phyloP scores from a whole-genome alignment of 1,140 invertebrate species.

The Rhyacophila brunnea region DNA sequence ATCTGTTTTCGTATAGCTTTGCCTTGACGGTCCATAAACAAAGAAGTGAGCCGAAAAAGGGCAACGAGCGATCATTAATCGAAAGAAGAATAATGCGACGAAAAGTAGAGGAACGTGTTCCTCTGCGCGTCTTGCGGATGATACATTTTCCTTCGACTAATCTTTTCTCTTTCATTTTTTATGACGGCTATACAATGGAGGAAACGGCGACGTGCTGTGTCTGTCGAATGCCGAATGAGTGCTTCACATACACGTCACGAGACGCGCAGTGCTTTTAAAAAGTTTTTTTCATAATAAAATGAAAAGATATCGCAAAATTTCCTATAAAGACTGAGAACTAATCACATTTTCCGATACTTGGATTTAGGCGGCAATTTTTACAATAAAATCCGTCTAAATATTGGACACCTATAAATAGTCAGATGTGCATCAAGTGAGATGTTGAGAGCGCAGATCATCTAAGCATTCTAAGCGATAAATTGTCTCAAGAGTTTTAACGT shows the following conservation, averaged over 20 bases:
- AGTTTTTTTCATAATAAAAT: no score
- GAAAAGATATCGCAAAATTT: no score
- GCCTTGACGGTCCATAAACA: conserved; percentile 4
- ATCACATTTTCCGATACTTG: no score
- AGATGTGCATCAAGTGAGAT: no score
- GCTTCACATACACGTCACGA: neutral
- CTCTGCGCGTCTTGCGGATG: conserved; percentile 20
- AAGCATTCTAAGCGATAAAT: no score
- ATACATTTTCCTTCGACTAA: conserved; percentile 24
- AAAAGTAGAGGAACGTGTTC: conserved; percentile 19
- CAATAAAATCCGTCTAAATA: no score
- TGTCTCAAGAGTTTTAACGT: no score
- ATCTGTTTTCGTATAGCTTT: neutral
- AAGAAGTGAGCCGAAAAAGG: conserved; percentile 4
- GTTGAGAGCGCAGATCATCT: no score
- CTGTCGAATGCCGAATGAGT: neutral
- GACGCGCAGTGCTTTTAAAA: no score
- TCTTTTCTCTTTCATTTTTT: conserved; percentile 27
- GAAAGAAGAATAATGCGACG: conserved; percentile 3
- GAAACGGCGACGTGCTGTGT: neutral
- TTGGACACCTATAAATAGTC: no score
- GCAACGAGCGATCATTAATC: conserved; percentile 27
- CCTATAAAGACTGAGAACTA: no score
- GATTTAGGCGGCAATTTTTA: no score
- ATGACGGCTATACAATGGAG: conserved; percentile 15